These are phyloP conservation scores for Boloria selene DNA, from an alignment of 2,888 invertebrate genomes.

Conservation along the genomic window DNA sequence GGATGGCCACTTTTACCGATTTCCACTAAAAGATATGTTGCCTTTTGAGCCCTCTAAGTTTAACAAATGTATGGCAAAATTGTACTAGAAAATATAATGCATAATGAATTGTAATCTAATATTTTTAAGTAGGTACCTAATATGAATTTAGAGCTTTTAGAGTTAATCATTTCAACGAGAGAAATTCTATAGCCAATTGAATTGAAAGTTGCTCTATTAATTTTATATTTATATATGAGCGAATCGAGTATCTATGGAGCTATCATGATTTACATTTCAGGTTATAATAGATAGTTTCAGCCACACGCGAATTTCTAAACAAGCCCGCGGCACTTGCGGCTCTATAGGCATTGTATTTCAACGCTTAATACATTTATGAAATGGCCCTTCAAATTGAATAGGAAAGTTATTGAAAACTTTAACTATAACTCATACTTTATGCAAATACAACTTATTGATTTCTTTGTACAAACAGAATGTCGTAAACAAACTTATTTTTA, in stretches of 20 bases:
- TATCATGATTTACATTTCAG: constrained; percentile 10
- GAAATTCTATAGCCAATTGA: background rate
- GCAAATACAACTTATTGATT: background rate
- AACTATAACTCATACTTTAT: constrained; percentile 6
- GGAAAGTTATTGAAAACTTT: constrained; percentile 5
- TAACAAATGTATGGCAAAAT: too few species aligned
- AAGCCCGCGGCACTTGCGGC: constrained; percentile 56
- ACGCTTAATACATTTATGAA: constrained; percentile 54
- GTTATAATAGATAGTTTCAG: constrained; percentile 43
- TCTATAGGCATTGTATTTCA: constrained; percentile 65
- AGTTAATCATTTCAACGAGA: too few species aligned
- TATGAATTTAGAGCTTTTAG: too few species aligned
- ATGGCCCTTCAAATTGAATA: constrained; percentile 60
- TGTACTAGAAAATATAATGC: too few species aligned
- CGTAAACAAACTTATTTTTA: too few species aligned
- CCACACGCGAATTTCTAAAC: constrained; percentile 58
- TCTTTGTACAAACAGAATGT: background rate
- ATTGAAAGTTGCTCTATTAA: background rate
- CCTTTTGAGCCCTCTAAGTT: constrained; percentile 7
- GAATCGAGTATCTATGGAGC: background rate
- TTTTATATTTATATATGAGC: constrained; percentile 8
- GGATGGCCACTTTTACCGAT: constrained; percentile 34
- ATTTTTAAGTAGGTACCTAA: too few species aligned
- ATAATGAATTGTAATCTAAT: too few species aligned
- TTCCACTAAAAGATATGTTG: constrained; percentile 32